phyloP scores from a whole-genome alignment of 1,140 invertebrate species.

The Euborellia annulipes region DNA sequence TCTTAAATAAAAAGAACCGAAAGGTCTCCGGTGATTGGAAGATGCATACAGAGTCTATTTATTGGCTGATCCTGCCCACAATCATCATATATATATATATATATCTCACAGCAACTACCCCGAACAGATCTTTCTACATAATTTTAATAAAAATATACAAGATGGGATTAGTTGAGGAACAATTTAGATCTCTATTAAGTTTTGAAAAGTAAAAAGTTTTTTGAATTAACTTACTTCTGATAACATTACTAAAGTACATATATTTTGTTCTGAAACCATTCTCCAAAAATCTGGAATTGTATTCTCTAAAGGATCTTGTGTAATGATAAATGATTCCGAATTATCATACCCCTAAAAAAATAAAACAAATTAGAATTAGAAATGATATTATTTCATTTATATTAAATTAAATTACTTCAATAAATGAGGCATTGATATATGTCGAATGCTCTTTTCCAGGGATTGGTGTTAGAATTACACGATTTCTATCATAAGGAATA shows the following conservation, averaged over 20 bases:
- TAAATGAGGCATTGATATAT: slow-evolving; percentile 94
- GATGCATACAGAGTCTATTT: too few relatives aligned
- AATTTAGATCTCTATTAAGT: too few relatives aligned
- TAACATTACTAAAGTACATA: slow-evolving; percentile 85
- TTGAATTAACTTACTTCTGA: slow-evolving; percentile 53
- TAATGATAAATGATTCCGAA: slow-evolving; percentile 84
- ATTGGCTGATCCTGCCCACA: too few relatives aligned
- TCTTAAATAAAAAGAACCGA: too few relatives aligned
- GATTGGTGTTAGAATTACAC: slow-evolving; percentile 70
- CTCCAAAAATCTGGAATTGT: slow-evolving; percentile 91
- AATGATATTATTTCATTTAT: neutral
- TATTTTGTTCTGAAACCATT: slow-evolving; percentile 87
- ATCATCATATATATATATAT: too few relatives aligned
- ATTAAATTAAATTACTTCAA: slow-evolving; percentile 46
- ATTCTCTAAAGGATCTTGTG: slow-evolving; percentile 80
- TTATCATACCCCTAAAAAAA: slow-evolving; percentile 63
- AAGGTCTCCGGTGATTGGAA: too few relatives aligned
- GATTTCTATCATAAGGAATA: slow-evolving; percentile 81
- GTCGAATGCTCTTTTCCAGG: slow-evolving; percentile 75
- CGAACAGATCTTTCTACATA: too few relatives aligned
- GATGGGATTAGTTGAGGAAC: neutral
- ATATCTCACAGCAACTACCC: too few relatives aligned
- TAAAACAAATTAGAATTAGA: slow-evolving; percentile 2
- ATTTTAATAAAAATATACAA: neutral
- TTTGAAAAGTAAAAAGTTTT: too few relatives aligned